Evolutionary conservation across 2,888 invertebrate species (phyloP).

Genomic region (Drosophila acutilabella): DNA sequence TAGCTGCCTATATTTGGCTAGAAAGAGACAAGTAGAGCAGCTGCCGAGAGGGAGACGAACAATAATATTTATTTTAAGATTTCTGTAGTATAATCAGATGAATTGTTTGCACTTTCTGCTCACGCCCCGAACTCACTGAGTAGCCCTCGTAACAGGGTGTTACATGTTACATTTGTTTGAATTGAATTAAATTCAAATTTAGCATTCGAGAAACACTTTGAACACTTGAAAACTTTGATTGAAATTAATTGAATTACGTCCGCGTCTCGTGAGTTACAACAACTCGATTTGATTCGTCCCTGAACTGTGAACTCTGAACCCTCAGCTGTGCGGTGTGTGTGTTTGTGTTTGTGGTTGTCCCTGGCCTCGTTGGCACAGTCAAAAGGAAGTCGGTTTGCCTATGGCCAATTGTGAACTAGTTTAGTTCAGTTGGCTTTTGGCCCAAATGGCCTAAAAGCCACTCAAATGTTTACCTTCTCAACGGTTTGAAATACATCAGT

Average conservation of each 20-base stretch:
- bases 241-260: constrained; percentile 71
- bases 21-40: not conserved
- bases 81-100: not conserved
- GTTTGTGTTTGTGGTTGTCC: constrained; percentile 5
- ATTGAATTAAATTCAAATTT: constrained; percentile 47
- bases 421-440: constrained; percentile 34
- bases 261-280: constrained; percentile 60
- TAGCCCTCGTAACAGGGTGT: constrained; percentile 11
- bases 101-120: not conserved
- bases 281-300: constrained; percentile 43
- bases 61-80: not conserved
- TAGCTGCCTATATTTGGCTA: not conserved
- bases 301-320: constrained; percentile 42
- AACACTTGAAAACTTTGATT: constrained; percentile 56
- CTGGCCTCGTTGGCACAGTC: constrained; percentile 7
- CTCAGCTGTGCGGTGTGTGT: not conserved
- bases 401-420: constrained; percentile 57
- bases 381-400: constrained; percentile 59
- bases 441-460: constrained; percentile 55
- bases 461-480: constrained; percentile 36
- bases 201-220: constrained; percentile 64
- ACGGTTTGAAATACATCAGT: constrained; percentile 57
- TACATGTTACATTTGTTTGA: not conserved
- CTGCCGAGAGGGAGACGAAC: too few relatives aligned
- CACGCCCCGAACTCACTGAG: not conserved